Percentiles rank a stretch among this genome's conserved stretches.
phyloP scores from a whole-genome alignment of 2,888 invertebrate genomes.

The Carabus problematicus region DNA sequence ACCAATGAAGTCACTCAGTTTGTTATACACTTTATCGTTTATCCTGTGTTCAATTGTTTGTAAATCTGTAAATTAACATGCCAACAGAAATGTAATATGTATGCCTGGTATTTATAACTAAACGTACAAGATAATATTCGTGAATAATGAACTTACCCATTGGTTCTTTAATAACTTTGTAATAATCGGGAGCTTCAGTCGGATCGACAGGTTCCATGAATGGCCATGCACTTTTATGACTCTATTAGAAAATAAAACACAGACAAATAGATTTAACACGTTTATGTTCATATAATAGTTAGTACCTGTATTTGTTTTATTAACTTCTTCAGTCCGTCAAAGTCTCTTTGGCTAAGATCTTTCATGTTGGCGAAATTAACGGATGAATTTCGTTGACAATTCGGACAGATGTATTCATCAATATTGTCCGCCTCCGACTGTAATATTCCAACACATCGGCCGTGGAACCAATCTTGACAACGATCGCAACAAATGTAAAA shows the following conservation, averaged over 20 bases:
- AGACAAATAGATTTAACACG: too few relatives aligned
- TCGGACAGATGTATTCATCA: constrained; percentile 96
- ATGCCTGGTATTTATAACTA: not conserved
- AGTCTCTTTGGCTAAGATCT: constrained; percentile 78
- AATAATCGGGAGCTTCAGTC: constrained; percentile 95
- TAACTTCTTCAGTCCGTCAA: constrained; percentile 82
- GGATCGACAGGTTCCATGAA: constrained; percentile 98
- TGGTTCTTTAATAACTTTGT: constrained; percentile 93
- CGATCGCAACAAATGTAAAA: constrained; percentile 99
- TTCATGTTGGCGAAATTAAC: constrained; percentile 92
- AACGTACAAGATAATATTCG: too few relatives aligned
- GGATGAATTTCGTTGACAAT: constrained; percentile 89
- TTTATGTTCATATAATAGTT: constrained; percentile 8
- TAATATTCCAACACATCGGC: constrained; percentile 93
- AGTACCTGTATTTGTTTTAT: constrained; percentile 86
- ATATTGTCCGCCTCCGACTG: constrained; percentile 94
- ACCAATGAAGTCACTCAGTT: constrained; percentile 93
- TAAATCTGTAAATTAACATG: constrained; percentile 72
- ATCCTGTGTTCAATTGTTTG: constrained; percentile 90
- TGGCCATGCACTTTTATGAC: constrained; percentile 96
- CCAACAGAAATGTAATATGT: constrained; percentile 12
- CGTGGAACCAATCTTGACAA: constrained; percentile 99
- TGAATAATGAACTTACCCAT: constrained; percentile 77
- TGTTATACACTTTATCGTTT: constrained; percentile 81
- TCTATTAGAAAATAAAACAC: constrained; percentile 59